Evolutionary conservation across 2,113 vertebrate species (phyloP).

Genomic region (Orcinus orca): DNA sequence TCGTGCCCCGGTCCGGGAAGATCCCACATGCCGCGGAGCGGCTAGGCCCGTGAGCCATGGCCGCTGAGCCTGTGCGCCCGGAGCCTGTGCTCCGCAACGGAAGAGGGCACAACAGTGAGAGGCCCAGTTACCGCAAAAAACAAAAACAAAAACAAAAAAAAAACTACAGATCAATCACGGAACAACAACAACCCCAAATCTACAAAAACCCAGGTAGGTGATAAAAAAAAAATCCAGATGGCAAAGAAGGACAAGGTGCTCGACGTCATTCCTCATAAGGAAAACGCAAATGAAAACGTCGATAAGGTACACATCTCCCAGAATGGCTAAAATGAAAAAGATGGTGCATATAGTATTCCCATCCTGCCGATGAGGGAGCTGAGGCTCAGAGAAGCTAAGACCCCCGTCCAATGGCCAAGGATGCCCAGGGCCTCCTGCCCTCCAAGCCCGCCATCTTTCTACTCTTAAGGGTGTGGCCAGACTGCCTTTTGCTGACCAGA

Average conservation of each 20-base stretch:
- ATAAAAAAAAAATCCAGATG: background rate
- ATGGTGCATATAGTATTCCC: background rate
- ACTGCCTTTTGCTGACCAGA: background rate
- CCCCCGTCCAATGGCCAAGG: background rate
- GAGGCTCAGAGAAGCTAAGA: background rate
- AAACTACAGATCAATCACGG: background rate
- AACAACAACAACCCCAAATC: background rate
- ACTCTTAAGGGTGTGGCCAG: background rate
- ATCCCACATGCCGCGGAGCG: too few species aligned
- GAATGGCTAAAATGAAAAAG: background rate
- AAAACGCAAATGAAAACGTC: background rate
- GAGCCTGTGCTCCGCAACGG: too few species aligned
- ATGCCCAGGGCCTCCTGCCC: background rate
- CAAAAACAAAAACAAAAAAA: too few species aligned
- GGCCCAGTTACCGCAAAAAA: too few species aligned
- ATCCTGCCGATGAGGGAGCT: background rate
- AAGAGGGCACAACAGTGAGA: too few species aligned
- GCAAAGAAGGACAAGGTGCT: background rate
- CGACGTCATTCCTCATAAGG: background rate
- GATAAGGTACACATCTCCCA: accelerated
- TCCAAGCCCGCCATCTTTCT: background rate
- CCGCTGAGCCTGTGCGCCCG: too few species aligned
- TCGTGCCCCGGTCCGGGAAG: too few species aligned
- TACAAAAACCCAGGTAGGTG: background rate
- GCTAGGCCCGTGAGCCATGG: too few species aligned